Conservation (phyloP, 2,797 vertebrate species). For the Gouania willdenowi region DNA sequence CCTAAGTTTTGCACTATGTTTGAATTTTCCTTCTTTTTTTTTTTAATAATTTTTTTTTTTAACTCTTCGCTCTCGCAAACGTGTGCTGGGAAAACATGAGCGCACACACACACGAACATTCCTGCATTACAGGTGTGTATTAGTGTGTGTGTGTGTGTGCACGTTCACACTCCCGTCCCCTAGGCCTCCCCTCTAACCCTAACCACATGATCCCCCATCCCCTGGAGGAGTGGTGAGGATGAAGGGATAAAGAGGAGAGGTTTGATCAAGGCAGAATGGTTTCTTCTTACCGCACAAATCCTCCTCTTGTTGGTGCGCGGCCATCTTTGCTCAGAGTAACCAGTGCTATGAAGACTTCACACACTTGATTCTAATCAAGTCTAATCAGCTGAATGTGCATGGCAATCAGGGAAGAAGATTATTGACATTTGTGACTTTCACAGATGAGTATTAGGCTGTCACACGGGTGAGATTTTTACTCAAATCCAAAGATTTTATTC, state of each 20-base stretch:
- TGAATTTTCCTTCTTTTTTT: constrained; percentile 29
- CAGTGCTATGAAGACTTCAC: constrained; percentile 71
- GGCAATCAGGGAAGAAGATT: constrained; percentile 7
- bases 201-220: constrained; percentile 47
- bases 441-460: constrained; percentile 7
- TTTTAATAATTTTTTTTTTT: constrained; percentile 7
- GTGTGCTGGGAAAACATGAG: constrained; percentile 31
- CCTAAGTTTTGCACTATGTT: constrained; percentile 69
- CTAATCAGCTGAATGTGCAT: constrained; percentile 41
- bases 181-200: constrained; percentile 49
- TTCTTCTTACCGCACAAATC: constrained; percentile 69
- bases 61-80: constrained; percentile 35
- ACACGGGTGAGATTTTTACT: constrained; percentile 26
- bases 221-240: constrained; percentile 42
- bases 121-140: constrained; percentile 55
- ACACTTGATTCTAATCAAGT: constrained; percentile 33
- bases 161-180: constrained; percentile 48
- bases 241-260: constrained; percentile 43
- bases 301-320: constrained; percentile 43
- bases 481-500: constrained; percentile 24
- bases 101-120: constrained; percentile 39
- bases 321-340: constrained; percentile 64
- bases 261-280: constrained; percentile 39
- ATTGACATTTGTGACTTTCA: constrained; percentile 20
- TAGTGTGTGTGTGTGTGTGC: constrained; percentile 63